These are phyloP conservation scores for Siphlonurus alternatus DNA, from an alignment of 2,888 invertebrate species.

Conservation along the genomic window DNA sequence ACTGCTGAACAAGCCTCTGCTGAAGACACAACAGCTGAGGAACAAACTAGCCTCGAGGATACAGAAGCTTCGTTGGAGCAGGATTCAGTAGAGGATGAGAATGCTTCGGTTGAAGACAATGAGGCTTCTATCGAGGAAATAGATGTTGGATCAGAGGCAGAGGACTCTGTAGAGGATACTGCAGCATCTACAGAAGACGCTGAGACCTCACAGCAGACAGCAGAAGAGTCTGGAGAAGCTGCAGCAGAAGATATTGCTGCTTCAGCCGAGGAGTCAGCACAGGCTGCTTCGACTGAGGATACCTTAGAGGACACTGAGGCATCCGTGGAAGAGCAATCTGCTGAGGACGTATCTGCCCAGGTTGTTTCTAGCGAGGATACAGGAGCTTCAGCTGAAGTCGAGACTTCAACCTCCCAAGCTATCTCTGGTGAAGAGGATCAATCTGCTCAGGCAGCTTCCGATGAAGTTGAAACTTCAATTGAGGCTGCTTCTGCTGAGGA, in stretches of 20 bases:
- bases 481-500: conserved; percentile 8
- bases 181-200: conserved; percentile 14
- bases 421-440: conserved; percentile 21
- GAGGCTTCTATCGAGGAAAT: conserved; percentile 18
- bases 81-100: conserved; percentile 7
- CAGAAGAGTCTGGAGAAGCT: conserved; percentile 24
- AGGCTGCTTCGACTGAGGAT: conserved; percentile 7
- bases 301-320: conserved; percentile 26
- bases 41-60: too few species aligned
- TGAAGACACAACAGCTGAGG: conserved; percentile 9
- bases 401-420: conserved; percentile 23
- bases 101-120: conserved; percentile 22
- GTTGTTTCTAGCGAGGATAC: conserved; percentile 14
- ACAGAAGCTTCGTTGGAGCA: not conserved
- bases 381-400: conserved; percentile 25
- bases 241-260: not conserved
- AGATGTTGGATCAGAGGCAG: conserved; percentile 13
- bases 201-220: conserved; percentile 26
- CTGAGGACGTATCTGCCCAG: conserved; percentile 12
- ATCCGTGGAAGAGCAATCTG: not conserved
- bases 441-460: conserved; percentile 23
- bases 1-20: conserved; percentile 17
- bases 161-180: conserved; percentile 26
- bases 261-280: conserved; percentile 10
- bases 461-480: conserved; percentile 5